Evolutionary conservation across 2,888 invertebrate species (phyloP).

Genomic region (Argyresthia goedartella): DNA sequence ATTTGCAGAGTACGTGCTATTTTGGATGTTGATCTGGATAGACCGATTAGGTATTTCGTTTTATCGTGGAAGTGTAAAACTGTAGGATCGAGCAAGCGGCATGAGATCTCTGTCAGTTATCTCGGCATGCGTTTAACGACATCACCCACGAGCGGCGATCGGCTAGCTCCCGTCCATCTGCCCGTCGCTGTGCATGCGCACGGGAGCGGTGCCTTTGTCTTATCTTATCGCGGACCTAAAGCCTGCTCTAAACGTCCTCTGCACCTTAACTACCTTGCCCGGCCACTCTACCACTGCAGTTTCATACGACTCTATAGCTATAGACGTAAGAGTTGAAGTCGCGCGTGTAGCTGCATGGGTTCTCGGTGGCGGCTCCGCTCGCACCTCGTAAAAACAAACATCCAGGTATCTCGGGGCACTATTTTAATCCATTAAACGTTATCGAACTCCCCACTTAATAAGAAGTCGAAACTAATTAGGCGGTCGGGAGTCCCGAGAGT

Average conservation of each 20-base stretch:
- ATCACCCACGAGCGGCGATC: too few species aligned
- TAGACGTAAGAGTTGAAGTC: background rate
- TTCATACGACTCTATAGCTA: background rate
- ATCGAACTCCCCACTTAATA: slow-evolving; percentile 27
- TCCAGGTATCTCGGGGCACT: slow-evolving; percentile 21
- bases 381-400: slow-evolving; percentile 28
- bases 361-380: slow-evolving; percentile 1
- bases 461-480: slow-evolving; percentile 41
- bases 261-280: background rate
- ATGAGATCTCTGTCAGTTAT: too few species aligned
- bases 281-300: too few species aligned
- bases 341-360: background rate
- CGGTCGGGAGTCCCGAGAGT: slow-evolving; percentile 6
- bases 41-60: too few species aligned
- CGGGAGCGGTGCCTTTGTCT: slow-evolving; percentile 11
- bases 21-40: too few species aligned
- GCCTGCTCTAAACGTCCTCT: slow-evolving; percentile 24
- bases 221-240: slow-evolving; percentile 44
- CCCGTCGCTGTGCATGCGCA: background rate
- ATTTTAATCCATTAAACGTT: slow-evolving; percentile 28
- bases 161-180: too few species aligned
- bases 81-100: too few species aligned
- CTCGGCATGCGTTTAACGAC: too few species aligned
- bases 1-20: too few species aligned
- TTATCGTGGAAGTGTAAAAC: too few species aligned